Base-by-base conservation (phyloP, 2,888 invertebrate species). In the Rosalia funebris region DNA sequence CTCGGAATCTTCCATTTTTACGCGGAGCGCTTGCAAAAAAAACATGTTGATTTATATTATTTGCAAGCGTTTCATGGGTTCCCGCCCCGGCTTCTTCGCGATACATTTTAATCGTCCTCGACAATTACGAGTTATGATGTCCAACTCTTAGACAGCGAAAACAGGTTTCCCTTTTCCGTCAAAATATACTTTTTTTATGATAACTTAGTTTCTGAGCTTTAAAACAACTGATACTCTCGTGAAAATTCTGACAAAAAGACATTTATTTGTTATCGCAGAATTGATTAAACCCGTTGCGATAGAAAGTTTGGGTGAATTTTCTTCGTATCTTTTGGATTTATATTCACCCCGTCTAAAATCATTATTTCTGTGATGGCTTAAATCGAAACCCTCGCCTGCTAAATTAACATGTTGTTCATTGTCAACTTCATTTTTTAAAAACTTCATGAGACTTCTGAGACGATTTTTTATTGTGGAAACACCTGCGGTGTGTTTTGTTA, bases 301-400 rank as follows among this genome's bases (percentile, higher is more conserved):
- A n/a, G n/a, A n/a, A n/a, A n/a, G n/a, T n/a, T n/a, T n/a, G n/a
- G n/a, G n/a, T n/a, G n/a, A n/a, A n/a, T n/a, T n/a, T n/a, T n/a
- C n/a, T n/a, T n/a, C n/a, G n/a, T n/a, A n/a, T n/a, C n/a, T n/a
- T 32, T 32, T 50, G 9, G 4, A 7, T 9, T 16, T n/a, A 42
- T 17, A 0, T 17, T 9, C 9, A 42, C 9, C 11, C 9, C n/a
- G n/a, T n/a, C n/a, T n/a, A n/a, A n/a, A n/a, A n/a, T n/a, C n/a
- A n/a, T n/a, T n/a, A n/a, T n/a, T n/a, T n/a, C n/a, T n/a, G n/a
- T n/a, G n/a, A n/a, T n/a, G n/a, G n/a, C n/a, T n/a, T 7, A 50
- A 11, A 17, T 17, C 59, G 39, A 64, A 62, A 47, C 58, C 64
- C 25, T 50, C 54, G 3, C 15, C 19, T 9, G 65, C 65, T 25